Percentiles rank a stretch among this genome's conserved stretches.
Evolutionary conservation across 2,113 vertebrate species (phyloP).

Genomic region (Percopsis transmontana): DNA sequence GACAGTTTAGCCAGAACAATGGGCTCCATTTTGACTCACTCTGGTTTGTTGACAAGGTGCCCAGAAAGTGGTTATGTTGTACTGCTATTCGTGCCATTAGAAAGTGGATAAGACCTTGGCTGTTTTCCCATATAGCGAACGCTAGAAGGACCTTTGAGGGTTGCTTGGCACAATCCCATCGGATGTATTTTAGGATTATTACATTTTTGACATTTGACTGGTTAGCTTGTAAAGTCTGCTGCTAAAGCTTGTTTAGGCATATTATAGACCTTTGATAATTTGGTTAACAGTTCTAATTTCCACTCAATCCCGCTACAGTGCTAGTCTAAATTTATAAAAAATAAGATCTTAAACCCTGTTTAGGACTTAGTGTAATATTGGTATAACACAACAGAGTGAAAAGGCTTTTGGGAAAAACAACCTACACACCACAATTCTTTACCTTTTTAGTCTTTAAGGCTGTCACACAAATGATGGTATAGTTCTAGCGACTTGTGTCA

Average conservation of each 20-base stretch:
- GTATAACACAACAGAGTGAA: no score
- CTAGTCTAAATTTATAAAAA: constrained; percentile 31
- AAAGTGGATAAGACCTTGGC: constrained; percentile 29
- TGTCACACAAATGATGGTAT: no score
- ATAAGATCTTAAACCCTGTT: no score
- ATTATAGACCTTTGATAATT: constrained; percentile 26
- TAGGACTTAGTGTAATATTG: no score
- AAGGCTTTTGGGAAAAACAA: no score
- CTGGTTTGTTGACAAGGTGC: constrained; percentile 51
- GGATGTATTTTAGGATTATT: neutral
- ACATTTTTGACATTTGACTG: constrained; percentile 22
- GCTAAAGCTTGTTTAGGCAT: constrained; percentile 25
- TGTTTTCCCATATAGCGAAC: constrained; percentile 24
- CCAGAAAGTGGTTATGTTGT: constrained; percentile 45
- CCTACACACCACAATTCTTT: no score
- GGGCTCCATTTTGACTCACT: constrained; percentile 44
- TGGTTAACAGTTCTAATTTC: constrained; percentile 37
- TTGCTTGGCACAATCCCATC: neutral
- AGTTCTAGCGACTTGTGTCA: no score
- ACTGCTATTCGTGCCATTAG: constrained; percentile 33
- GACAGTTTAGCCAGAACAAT: constrained; percentile 59
- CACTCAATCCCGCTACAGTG: constrained; percentile 19
- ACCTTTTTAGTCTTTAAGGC: no score
- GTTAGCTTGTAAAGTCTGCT: neutral
- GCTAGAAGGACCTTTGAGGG: neutral